phyloP scores from a whole-genome alignment of 53 echinoderm and acorn worm genomes.

The Zoroaster sp. region DNA sequence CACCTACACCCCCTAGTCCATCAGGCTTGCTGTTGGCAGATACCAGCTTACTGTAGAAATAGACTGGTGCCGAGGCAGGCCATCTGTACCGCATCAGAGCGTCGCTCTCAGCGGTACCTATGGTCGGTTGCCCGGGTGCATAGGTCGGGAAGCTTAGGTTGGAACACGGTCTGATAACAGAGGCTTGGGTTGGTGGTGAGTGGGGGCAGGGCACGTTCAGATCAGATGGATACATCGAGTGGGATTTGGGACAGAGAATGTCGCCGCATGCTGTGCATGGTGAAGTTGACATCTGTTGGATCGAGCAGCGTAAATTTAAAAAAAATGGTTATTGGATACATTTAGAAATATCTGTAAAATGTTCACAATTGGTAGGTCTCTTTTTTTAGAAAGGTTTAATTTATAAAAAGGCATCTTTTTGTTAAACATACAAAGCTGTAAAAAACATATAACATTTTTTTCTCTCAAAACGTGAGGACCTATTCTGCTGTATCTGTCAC shows the following conservation, averaged over 20 bases:
- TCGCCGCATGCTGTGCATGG: conserved; percentile 30
- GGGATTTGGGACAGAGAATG: conserved; percentile 25
- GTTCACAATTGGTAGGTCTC: too few relatives aligned
- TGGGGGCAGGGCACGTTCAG: conserved; percentile 34
- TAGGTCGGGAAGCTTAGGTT: conserved; percentile 20
- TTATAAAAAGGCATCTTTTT: too few relatives aligned
- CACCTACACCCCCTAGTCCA: not conserved
- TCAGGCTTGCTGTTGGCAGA: conserved; percentile 30
- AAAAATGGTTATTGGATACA: too few relatives aligned
- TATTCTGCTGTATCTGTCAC: too few relatives aligned
- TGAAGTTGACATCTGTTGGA: conserved; percentile 9
- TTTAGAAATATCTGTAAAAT: too few relatives aligned
- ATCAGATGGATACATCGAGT: conserved; percentile 1
- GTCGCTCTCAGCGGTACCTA: not conserved
- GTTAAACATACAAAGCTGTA: too few relatives aligned
- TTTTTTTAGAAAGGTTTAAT: too few relatives aligned
- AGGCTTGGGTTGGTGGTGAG: conserved; percentile 10
- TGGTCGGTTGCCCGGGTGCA: not conserved
- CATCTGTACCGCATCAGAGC: conserved; percentile 39
- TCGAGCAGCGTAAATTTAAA: too few relatives aligned
- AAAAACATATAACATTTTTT: too few relatives aligned
- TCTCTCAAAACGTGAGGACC: too few relatives aligned
- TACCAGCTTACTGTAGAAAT: conserved; percentile 37
- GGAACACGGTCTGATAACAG: conserved; percentile 31
- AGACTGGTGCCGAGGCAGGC: conserved; percentile 22